Base-by-base conservation (phyloP, 2,113 vertebrate genomes). In the Cololabis saira region DNA sequence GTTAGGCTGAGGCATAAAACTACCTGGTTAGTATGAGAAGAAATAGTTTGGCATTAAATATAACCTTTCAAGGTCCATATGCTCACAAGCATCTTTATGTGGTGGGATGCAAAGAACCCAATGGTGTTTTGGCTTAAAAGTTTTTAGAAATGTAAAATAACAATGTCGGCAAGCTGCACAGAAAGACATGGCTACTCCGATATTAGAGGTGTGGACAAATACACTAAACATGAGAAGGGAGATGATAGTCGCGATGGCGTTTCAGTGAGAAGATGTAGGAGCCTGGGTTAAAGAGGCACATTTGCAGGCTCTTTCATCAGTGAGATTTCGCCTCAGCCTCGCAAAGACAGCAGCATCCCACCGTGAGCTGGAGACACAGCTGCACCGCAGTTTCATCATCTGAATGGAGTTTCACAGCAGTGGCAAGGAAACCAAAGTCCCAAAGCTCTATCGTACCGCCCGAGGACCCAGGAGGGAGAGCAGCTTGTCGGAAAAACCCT, bases 301-400 rank as follows among this genome's bases (percentile, higher is more conserved):
- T 90, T 91, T 89, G 47, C 87, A 82, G 78, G 21, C 66, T 82
- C 87, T 90, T 90, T 90, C 87, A 90, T 90, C 89, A 91, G 84
- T 72, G 66, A 76, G 71, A 78, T 60, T 80, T 76, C 12, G 63
- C 62, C 72, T 78, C 59, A 82, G 74, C 71, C 74, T 80, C 5
- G 68, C 82, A 83, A 81, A 90, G 80, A 84, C 71, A 74, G 78
- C 76, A 81, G 82, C 71, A 48, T 86, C 87, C 87, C 82, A 85
- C 78, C 82, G 76, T 85, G 86, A 89, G 71, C 84, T 43, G 33
- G 67, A 80, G 82, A 87, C 83, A 74, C 80, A 61, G 76, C 83
- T 73, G 82, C 79, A 65, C 69, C 12, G 10, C 86, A 80, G 80
- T 90, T 90, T 89, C 90, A 89, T 91, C 87, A 88, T 86, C 84